phyloP scores from a whole-genome alignment of 2,797 vertebrate genomes.

The Chrysocyon brachyurus region DNA sequence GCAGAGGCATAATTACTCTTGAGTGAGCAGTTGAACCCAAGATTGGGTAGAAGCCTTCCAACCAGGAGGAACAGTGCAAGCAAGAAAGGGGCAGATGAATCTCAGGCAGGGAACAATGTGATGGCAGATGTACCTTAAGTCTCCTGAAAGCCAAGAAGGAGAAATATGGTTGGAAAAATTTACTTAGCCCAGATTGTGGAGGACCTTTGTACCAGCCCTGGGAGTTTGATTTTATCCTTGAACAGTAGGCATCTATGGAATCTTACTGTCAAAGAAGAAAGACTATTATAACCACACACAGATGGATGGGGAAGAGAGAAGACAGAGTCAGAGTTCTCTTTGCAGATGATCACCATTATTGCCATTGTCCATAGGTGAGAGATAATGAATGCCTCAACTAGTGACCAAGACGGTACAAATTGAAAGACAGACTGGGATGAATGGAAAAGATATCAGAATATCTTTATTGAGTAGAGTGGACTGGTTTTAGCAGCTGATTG shows the following conservation, averaged over 20 bases:
- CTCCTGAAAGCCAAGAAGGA: not conserved
- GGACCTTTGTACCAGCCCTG: not conserved
- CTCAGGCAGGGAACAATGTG: not conserved
- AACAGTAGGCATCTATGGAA: not conserved
- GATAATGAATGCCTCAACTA: not conserved
- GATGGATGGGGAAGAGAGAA: not conserved
- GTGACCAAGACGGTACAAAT: not conserved
- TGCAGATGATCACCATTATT: not conserved
- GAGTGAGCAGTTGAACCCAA: not conserved
- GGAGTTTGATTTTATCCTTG: not conserved
- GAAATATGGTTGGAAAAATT: not conserved
- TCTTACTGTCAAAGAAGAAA: slow-evolving; percentile 34
- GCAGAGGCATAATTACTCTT: not conserved
- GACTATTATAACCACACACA: not conserved
- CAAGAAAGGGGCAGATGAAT: not conserved
- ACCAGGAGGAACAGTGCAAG: not conserved
- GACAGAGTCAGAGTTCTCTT: not conserved
- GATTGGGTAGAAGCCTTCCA: not conserved
- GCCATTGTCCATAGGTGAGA: not conserved
- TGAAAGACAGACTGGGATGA: not conserved
- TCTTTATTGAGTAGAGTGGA: not conserved
- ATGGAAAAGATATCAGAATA: not conserved
- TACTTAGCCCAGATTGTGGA: not conserved
- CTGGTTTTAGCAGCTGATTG: not conserved
- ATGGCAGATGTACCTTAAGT: not conserved